Base-by-base conservation (phyloP, 2,113 vertebrate species). In the Clarias gariepinus region DNA sequence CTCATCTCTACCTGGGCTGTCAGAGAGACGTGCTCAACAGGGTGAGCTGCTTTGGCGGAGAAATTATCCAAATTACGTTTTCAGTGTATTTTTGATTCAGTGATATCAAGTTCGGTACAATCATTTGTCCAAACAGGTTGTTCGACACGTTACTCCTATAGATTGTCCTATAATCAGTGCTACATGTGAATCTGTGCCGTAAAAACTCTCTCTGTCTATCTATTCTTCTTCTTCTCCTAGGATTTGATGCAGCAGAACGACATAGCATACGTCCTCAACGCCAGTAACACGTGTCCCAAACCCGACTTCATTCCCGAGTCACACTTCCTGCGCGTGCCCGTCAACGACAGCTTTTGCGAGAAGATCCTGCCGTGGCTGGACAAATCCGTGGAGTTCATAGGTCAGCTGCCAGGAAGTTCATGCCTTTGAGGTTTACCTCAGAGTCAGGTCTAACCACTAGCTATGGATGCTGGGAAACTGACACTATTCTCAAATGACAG, bases 331-430 rank as follows among this genome's bases (percentile, higher is more conserved):
- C 91, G 98, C 21, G 97, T 99, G 55, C 98, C 98, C 3, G 97
- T 99, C 89, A 99, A 98, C 0, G 98, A 99, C 92, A 98, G 97
- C 87, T 99, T 99, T 91, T 97, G 97, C 55, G 98, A 99, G 94
- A 99, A 98, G 93, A 99, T 99, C 91, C 93, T 99, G 86, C 98
- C 98, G 0, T 99, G 98, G 97, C 76, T 99, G 93, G 97, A 99
- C 94, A 95, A 95, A 63, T 99, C 98, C 0, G 96, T 99, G 0
- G 98, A 99, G 88, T 99, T 99, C 93, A 99, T 99, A 91, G 98
- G 98, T 99, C 76, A 84, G 85, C 55, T 84, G 18, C 18, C 13
- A 76, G 58, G 60, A 83, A 52, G n/a, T 47, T 36, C 16, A 28
- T 85, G 18, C 13, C 30, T 69, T 52, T 66, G 58, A 53, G 68